Conservation (phyloP, 2,888 invertebrate genomes). For the Cristatella mucedo region DNA sequence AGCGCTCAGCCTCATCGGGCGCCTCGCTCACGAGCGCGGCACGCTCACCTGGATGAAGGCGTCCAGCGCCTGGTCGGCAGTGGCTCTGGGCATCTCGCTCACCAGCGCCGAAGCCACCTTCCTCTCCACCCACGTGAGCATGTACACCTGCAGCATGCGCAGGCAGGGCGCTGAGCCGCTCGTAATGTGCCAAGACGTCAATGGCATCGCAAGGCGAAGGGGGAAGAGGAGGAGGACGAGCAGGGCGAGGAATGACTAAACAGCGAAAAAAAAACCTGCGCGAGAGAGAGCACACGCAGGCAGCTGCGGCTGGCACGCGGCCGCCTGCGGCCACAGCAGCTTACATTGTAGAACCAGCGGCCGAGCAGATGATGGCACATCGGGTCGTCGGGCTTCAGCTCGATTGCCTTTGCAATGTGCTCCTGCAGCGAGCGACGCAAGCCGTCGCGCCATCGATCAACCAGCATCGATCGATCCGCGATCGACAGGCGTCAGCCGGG, state of each 20-base stretch:
- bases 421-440: slow-evolving; percentile 28
- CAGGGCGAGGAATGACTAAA: not conserved
- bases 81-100: slow-evolving; percentile 48
- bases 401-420: slow-evolving; percentile 51
- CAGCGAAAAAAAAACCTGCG: slow-evolving; percentile 4
- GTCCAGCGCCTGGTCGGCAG: slow-evolving; percentile 48
- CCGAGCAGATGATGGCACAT: slow-evolving; percentile 53
- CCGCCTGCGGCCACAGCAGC: no score
- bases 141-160: slow-evolving; percentile 40
- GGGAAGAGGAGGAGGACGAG: not conserved
- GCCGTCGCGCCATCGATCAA: no score
- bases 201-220: not conserved
- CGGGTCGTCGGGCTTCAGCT: slow-evolving; percentile 47
- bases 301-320: no score
- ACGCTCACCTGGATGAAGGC: no score
- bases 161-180: not conserved
- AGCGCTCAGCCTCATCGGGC: no score
- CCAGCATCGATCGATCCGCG: no score
- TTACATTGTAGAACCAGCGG: slow-evolving; percentile 51
- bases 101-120: slow-evolving; percentile 50
- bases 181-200: not conserved
- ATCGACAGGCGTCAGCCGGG: no score
- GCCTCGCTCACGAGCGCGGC: no score
- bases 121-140: slow-evolving; percentile 50
- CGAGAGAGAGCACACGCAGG: no score